phyloP scores from a whole-genome alignment of 2,113 vertebrate genomes.

The Rhagologus leucostigma region DNA sequence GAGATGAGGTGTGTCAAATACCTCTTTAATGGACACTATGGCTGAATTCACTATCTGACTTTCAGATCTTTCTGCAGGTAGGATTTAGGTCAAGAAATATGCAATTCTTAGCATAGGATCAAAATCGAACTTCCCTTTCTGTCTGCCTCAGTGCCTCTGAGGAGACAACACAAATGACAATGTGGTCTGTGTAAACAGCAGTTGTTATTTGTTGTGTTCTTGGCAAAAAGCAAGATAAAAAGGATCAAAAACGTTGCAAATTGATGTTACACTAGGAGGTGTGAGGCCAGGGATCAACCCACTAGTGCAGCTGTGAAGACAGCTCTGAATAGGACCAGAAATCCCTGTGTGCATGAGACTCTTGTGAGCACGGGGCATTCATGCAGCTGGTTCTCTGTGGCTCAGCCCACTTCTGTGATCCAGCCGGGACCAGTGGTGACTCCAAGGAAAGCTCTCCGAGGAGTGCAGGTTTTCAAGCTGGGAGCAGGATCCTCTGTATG shows the following conservation, averaged over 20 bases:
- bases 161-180: not conserved
- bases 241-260: not conserved
- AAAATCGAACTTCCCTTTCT: not conserved
- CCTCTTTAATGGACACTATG: not conserved
- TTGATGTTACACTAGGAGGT: not conserved
- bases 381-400: not conserved
- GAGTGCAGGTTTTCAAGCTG: not conserved
- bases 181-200: not conserved
- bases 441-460: not conserved
- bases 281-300: not conserved
- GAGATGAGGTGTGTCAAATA: not conserved
- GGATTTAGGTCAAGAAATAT: not conserved
- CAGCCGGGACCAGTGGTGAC: not conserved
- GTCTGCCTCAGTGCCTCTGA: not conserved
- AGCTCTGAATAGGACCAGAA: not conserved
- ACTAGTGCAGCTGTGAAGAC: not conserved
- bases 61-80: not conserved
- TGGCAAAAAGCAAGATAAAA: no score
- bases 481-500: not conserved
- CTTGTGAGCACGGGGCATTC: not conserved
- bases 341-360: accelerated
- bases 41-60: not conserved
- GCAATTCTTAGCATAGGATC: not conserved
- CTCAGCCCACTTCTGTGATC: not conserved
- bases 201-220: not conserved